phyloP scores from a whole-genome alignment of 2,113 vertebrate genomes.

The Geococcyx californianus region DNA sequence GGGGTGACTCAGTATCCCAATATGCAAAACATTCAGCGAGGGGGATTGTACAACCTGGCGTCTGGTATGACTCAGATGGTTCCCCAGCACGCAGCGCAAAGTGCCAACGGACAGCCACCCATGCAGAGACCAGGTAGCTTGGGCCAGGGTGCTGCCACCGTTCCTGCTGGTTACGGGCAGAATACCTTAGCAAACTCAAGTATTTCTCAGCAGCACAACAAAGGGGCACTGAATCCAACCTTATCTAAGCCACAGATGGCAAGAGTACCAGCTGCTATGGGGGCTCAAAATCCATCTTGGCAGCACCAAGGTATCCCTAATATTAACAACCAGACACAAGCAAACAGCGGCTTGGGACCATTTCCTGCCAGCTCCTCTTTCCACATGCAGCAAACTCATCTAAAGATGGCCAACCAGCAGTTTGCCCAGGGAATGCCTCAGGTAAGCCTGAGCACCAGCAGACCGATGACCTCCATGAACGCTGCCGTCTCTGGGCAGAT shows the following conservation, averaged over 20 bases:
- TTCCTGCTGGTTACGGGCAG: slow-evolving; percentile 84
- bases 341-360: slow-evolving; percentile 75
- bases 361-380: slow-evolving; percentile 83
- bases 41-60: slow-evolving; percentile 82
- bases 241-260: slow-evolving; percentile 85
- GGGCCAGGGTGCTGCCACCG: slow-evolving; percentile 61
- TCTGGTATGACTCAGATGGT: slow-evolving; percentile 79
- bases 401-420: slow-evolving; percentile 83
- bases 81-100: slow-evolving; percentile 68
- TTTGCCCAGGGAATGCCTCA: slow-evolving; percentile 81
- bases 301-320: slow-evolving; percentile 84
- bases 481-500: slow-evolving; percentile 78
- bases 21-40: slow-evolving; percentile 83
- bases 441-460: slow-evolving; percentile 75
- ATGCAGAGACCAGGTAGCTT: slow-evolving; percentile 80
- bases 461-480: slow-evolving; percentile 83
- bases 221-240: slow-evolving; percentile 80
- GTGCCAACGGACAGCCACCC: slow-evolving; percentile 73
- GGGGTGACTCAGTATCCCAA: slow-evolving; percentile 80
- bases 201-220: slow-evolving; percentile 82
- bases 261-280: slow-evolving; percentile 77
- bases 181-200: slow-evolving; percentile 78
- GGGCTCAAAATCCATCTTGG: slow-evolving; percentile 84
- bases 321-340: slow-evolving; percentile 79
- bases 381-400: slow-evolving; percentile 87